Base-by-base conservation (phyloP, 2,797 vertebrate genomes). In the Periophthalmus magnuspinnatus region DNA sequence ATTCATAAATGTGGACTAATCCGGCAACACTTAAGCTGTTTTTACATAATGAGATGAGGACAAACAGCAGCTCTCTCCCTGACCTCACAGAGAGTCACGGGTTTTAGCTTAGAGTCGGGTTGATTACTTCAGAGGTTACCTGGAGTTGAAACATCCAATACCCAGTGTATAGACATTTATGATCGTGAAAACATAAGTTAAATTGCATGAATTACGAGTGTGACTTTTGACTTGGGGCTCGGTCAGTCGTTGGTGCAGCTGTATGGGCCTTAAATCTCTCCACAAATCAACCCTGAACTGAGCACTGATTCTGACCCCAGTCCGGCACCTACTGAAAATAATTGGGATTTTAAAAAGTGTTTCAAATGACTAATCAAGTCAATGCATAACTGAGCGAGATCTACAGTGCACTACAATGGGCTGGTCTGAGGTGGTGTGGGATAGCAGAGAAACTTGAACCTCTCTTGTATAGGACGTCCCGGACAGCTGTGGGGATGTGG, bases 241-340 rank as follows among this genome's bases (percentile, higher is more conserved):
- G 84, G 84, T 90, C 88, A 86, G 81, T 90, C 87, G 85, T 81
- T 83, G 82, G 78, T n/a, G 80, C 90, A 90, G 89, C 88, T 91
- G 91, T 74, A 83, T 81, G 60, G 65, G 85, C 75, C 86, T 81
- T 87, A 84, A 90, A 84, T 87, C 71, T 74, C 76, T 76, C 69
- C 67, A 89, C 86, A 88, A 91, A 92, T 91, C 90, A 89, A 70
- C 65, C 8, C 45, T 52, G 73, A 60, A 57, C 74, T 58, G 69
- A 56, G 77, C 69, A 70, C 81, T 76, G 83, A 81, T 67, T 45
- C 74, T 83, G 79, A 75, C 64, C 75, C 77, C 33, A 77, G 87
- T 88, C 34, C 86, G 79, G 72, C 78, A 54, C 75, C 70, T 82
- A 86, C 34, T 65, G 34, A 60, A 67, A 61, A 74, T 82, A 82